Evolutionary conservation across 2,888 invertebrate species (phyloP), one percentile per base, ranked within the genome.

Genomic region (Flabesymbios commensalis): DNA sequence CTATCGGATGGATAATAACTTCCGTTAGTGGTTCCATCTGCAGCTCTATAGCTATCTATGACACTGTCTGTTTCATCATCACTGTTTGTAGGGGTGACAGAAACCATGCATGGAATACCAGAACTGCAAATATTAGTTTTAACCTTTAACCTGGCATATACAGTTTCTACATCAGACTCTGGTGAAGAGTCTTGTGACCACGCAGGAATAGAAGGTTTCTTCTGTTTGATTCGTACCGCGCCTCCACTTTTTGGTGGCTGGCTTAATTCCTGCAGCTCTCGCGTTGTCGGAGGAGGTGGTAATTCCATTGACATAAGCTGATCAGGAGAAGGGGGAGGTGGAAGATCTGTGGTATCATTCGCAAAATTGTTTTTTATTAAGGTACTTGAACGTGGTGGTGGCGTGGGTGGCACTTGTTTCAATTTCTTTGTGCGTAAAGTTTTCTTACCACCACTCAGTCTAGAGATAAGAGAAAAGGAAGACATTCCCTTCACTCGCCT

Each of bases 91-190:
- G 69, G 61, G 1, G 70, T 68, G 26, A 72, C 72, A 14, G 72
- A 70, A 59, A 72, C 72, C 67, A 75, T 66, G 0, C 78, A 75
- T 1, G 79, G 79, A 62, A 74, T 75, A 3, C 73, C 70, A 14
- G 71, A 72, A 1, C 72, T 55, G 7, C 77, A 74, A 24, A 79
- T 73, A 17, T 64, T 68, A 4, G 78, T 76, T 61, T 78, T 79
- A 26, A 65, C 65, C 52, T 74, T 72, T 5, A 79, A 65, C 29
- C 78, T 64, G n/a, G 72, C 69, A 59, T 74, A 75, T 53, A 78
- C 71, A 5, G 55, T 43, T 4, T 55, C 55, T 10, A 43, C 24
- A 22, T 53, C 53, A 10, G 53, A 53, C 7, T 45, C 45, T 22
- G 7, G 45, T 10, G 17, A 10, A 10, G 45, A 45, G 7, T 7